Evolutionary conservation across 2,888 invertebrate genomes (phyloP).

Genomic region (Thumatha senex): DNA sequence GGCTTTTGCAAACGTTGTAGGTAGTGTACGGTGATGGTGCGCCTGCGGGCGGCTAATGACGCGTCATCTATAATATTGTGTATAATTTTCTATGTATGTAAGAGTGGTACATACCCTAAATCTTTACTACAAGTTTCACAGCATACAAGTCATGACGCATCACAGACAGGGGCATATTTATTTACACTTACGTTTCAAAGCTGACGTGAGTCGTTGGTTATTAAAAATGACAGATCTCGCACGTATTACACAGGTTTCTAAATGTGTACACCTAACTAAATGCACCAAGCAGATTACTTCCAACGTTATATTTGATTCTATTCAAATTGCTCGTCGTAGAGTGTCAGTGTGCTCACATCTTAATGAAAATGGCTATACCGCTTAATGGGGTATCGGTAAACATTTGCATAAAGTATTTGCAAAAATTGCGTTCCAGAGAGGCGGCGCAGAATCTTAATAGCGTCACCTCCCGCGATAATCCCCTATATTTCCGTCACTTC

Average conservation of each 20-base stretch:
- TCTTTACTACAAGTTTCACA: not conserved
- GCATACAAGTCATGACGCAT: not conserved
- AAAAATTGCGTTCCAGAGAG: conserved; percentile 61
- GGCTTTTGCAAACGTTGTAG: conserved; percentile 1
- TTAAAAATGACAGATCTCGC: too few species aligned
- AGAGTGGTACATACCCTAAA: too few species aligned
- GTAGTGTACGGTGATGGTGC: not conserved
- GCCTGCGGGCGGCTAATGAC: not conserved
- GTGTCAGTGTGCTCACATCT: conserved; percentile 32
- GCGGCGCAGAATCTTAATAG: conserved; percentile 58
- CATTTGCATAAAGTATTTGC: conserved; percentile 68
- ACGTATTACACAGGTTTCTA: too few species aligned
- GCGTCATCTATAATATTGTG: too few species aligned
- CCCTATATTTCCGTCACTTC: too few species aligned
- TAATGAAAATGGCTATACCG: conserved; percentile 55
- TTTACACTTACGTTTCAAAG: too few species aligned
- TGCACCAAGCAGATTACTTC: too few species aligned
- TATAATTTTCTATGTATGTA: too few species aligned
- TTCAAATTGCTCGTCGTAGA: conserved; percentile 55
- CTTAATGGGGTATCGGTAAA: conserved; percentile 63
- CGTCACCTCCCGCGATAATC: conserved; percentile 16
- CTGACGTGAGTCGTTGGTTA: too few species aligned
- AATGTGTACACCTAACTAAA: too few species aligned
- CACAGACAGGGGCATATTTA: not conserved
- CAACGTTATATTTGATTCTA: conserved; percentile 37